Base-by-base conservation (phyloP, 2,797 vertebrate genomes). In the Macrochelys suwanniensis region DNA sequence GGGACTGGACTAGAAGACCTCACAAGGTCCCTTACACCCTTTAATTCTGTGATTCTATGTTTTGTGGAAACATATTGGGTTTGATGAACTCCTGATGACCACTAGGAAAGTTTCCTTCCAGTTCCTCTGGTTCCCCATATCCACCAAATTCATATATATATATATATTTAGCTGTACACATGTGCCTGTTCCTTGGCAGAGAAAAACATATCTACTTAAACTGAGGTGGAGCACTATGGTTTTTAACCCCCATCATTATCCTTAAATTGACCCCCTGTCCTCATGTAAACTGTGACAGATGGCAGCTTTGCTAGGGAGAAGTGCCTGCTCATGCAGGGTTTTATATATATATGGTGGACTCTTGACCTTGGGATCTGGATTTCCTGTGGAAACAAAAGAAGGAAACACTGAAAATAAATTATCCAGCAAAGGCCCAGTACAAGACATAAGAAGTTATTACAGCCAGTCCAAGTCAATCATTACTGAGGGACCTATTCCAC, bases 101-200 rank as follows among this genome's bases (percentile, higher is more conserved):
- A 65, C 31, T 3, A n/a, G 31, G 31, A 16, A 65, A 65, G 15
- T 65, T 33, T 65, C 7, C 15, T 16, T 7, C 31, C 31, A 65
- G 13, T 15, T 65, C 31, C 15, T 16, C 15, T 65, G 59, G 15
- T 45, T 51, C 0, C 0, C 3, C n/a, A 5, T 37, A 42, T 21
- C 16, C 68, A 23, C 37, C 37, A 71, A 71, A 71, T 23, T n/a
- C 5, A 11, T 11, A 25, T 42, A 21, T 42, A 25, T 42, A 21
- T 42, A 42, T n/a, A 37, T 42, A 19, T 10, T 42, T 23, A 71
- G 68, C 19, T 37, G n/a, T 68, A 33, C 65, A 37, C 33, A 61
- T 61, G 59, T 42, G n/a, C 37, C n/a, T 12, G 19, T 71, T 37
- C 25, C n/a, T 37, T 71, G 21, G 37, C 21, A 42, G 31, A 61